Evolutionary conservation across 2,888 invertebrate genomes (phyloP), one percentile per base, ranked within the genome.

Genomic region (Drepanosiphum platanoidis): DNA sequence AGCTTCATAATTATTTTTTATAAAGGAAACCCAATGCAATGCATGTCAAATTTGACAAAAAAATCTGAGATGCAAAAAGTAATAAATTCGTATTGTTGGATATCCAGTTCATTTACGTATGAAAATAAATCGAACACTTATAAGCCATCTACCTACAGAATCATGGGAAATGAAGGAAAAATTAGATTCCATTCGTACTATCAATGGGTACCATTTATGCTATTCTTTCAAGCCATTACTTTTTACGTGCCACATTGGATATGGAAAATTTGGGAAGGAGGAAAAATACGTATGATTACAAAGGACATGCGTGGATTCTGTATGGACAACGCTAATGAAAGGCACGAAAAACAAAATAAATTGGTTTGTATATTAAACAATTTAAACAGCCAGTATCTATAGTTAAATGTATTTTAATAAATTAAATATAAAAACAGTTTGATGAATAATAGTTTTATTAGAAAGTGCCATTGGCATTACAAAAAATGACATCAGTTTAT

Each of bases 251-350:
- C 84, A 22, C 84, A 84, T 84, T 84, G 68, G 84, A 77, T 84
- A 77, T 84, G 84, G 84, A 84, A 84, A 84, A 84, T 77, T 52
- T 77, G 75, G 68, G 84, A 84, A 84, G 84, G 68, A 52, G 58
- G 77, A n/a, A 84, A 84, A 39, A 84, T 84, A 66, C 68, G 58
- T 32, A 84, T 77, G 77, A 77, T 84, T 18, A 77, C 84, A 3
- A 68, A 68, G 4, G 77, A 36, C 1, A 70, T 77, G n/a, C 58
- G 52, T 4, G 39, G 58, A 30, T n/a, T 68, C 32, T 42, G n/a
- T 42, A n/a, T 32, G 18, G 66, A 77, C 11, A 30, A 46, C 22
- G 13, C 22, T 11, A 13, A 75, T 3, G n/a, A 58, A 3, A 70
- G 84, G n/a, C 66, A 13, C 30, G 5, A 15, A 27, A 77, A 84